Conservation (phyloP, 2,888 invertebrate species). For the Diloba caeruleocephala region DNA sequence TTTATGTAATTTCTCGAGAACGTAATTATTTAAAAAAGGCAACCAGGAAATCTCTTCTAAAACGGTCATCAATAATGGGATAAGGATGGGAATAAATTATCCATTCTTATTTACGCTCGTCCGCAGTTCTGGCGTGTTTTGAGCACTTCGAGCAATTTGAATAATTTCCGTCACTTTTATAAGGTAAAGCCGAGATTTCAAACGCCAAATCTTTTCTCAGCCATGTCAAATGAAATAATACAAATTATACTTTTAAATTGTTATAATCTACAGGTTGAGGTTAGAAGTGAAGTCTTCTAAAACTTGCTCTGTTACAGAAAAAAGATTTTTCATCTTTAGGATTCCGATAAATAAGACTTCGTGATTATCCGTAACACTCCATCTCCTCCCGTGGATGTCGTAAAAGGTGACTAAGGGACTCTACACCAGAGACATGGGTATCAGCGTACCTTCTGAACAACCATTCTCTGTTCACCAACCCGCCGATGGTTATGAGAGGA, state of each 20-base stretch:
- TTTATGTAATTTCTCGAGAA: too few species aligned
- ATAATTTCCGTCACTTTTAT: constrained; percentile 53
- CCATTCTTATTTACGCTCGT: constrained; percentile 36
- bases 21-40: constrained; percentile 42
- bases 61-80: constrained; percentile 39
- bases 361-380: too few species aligned
- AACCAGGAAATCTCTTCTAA: constrained; percentile 26
- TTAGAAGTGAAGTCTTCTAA: too few species aligned
- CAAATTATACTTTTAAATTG: constrained; percentile 17
- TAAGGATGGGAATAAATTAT: constrained; percentile 55
- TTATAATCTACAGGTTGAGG: constrained; percentile 7
- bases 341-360: too few species aligned
- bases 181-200: constrained; percentile 34
- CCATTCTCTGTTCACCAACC: too few species aligned
- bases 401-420: too few species aligned
- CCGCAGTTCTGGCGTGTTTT: constrained; percentile 22
- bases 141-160: constrained; percentile 46
- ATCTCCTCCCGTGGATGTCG: too few species aligned
- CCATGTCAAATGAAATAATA: constrained; percentile 34
- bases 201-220: constrained; percentile 22
- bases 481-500: too few species aligned
- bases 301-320: too few species aligned
- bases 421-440: too few species aligned
- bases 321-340: too few species aligned
- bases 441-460: too few species aligned